Base-by-base conservation (phyloP, 2,113 vertebrate species). In the Odocoileus hemionus region DNA sequence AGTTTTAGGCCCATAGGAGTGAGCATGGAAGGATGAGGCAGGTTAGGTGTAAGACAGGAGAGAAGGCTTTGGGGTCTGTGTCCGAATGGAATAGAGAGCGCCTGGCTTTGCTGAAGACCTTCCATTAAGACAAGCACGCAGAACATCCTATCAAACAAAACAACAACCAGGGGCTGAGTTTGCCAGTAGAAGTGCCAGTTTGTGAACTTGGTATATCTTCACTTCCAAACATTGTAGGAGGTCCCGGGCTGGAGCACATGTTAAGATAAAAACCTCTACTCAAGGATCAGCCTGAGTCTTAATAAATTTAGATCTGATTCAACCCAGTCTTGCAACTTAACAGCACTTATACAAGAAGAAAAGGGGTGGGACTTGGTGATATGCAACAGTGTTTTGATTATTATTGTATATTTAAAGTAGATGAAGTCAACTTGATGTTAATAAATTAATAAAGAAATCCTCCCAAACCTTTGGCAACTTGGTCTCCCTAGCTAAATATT, bases 381-480 rank as follows among this genome's bases (percentile, higher is more conserved):
- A 30, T 50, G 43, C 11, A 76, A 8, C 28, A 12, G 50, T 86
- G 50, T 89, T 96, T 96, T 97, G 28, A 47, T 95, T 84, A 89
- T 28, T 89, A 1, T 93, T 92, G 6, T 10, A 19, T 82, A 88
- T 95, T 97, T 94, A 58, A 95, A 86, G 28, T 93, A 60, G 90
- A 33, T 93, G 74, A 80, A 58, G 47, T 79, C 57, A 91, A 74
- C 83, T 91, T 95, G 47, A 88, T 79, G 55, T 17, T 61, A 47
- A 94, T 36, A 54, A 54, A 45, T 85, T 95, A 89, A 52, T 55
- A 47, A 91, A 86, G 33, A 64, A 74, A 60, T 91, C 88, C 13
- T 79, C 55, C 43, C n/a, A 79, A 58, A 90, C 39, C 10, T 86
- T 78, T 15, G 70, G 33, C 30, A 78, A 8, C 39, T 85, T 93